These are phyloP conservation scores for Folsomia manolachei DNA, from an alignment of 2,888 invertebrate species.

Conservation along the genomic window DNA sequence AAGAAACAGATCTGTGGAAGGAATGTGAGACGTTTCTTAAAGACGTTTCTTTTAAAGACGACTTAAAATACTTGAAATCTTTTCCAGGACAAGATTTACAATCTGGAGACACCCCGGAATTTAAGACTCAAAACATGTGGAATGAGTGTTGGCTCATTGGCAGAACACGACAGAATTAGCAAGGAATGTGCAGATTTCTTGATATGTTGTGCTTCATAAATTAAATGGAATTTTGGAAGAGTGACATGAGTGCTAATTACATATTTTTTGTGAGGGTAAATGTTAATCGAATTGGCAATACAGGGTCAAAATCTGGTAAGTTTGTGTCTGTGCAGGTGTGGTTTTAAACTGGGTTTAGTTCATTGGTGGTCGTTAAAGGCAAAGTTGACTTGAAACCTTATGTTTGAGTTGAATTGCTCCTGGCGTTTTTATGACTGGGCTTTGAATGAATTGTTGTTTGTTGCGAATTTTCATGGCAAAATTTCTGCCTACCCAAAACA, in stretches of 20 bases:
- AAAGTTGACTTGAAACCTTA: background rate
- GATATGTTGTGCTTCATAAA: background rate
- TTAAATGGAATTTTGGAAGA: background rate
- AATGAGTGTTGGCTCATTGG: no score
- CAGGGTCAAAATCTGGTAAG: background rate
- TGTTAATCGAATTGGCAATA: background rate
- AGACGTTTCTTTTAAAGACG: background rate
- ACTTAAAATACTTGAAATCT: background rate
- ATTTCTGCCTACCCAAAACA: background rate
- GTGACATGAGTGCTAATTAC: constrained; percentile 9
- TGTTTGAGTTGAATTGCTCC: background rate
- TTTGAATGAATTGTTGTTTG: background rate
- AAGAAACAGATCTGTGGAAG: no score
- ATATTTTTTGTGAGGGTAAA: background rate
- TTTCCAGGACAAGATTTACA: background rate
- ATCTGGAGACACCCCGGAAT: background rate
- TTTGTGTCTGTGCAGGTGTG: constrained; percentile 10
- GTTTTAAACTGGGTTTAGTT: background rate
- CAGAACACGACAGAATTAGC: constrained; percentile 12
- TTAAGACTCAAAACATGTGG: no score
- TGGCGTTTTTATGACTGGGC: background rate
- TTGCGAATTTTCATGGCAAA: background rate
- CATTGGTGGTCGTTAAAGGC: background rate
- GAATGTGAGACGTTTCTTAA: no score
- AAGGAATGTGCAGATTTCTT: constrained; percentile 3